Base-by-base conservation (phyloP, 2,797 vertebrate genomes). In the Myotis myotis region DNA sequence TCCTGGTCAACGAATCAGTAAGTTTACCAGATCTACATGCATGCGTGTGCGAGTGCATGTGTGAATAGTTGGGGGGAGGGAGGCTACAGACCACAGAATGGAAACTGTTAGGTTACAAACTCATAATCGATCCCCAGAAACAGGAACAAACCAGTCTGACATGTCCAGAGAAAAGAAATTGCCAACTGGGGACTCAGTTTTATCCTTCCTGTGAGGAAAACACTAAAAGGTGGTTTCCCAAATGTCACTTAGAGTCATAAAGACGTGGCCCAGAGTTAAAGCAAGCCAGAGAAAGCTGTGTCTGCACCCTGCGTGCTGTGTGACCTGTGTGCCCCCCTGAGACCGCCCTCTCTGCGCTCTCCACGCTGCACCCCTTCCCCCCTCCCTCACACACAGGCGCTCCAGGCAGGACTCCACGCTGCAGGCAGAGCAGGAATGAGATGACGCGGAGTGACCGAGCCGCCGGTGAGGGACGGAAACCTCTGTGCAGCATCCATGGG, bases 281-380 rank as follows among this genome's bases (percentile, higher is more conserved):
- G 70, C 49, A 85, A 95, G 64, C 38, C 57, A 44, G 66, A 38
- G 3, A 30, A n/a, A 1, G 0, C 2, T 4, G 57, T 6, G 9
- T n/a, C 89, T 68, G 70, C 30, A 53, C 9, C 22, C 20, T 33
- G 15, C 1, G 0, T 0, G 38, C 72, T 6, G n/a, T 13, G 49
- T 44, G 71, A 44, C 38, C 17, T 19, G 15, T 1, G 2, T 4
- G 47, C 5, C 0, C 36, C 22, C 41, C 44, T 3, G 5, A 33
- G 38, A 16, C 20, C 0, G 0, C 55, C n/a, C 55, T 30, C 30
- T 38, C 49, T 1, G n/a, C 3, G 7, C 57, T 17, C 33, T 44
- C 25, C 30, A n/a, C 0, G 0, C 3, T 5, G 51, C 23, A 30
- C 23, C 86, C 22, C 64, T 0, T 19, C 53, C 53, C n/a, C 12